Base-by-base conservation (phyloP, 1,140 invertebrate species). In the Drosophila takahashii region DNA sequence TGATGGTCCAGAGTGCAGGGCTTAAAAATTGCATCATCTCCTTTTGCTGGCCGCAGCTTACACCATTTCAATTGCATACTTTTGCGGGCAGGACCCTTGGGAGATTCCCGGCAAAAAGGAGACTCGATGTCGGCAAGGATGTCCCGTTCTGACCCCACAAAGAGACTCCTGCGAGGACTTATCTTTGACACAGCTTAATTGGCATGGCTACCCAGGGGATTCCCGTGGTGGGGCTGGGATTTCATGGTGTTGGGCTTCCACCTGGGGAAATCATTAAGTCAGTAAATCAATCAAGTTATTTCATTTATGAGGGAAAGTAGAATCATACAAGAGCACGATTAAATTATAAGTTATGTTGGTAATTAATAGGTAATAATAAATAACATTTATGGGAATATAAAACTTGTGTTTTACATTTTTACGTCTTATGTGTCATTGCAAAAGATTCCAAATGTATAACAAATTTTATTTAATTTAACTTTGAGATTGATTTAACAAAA, bases 181-280 rank as follows among this genome's bases (percentile, higher is more conserved):
- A 54, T 42, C 41, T 50, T 61, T 67, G 58, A 10, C 47, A 54
- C 62, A 75, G 41, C 64, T 52, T 72, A 71, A 81, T 87, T 86
- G 70, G 54, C 47, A 57, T 16, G 62, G 93, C 97, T 57, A 18
- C 36, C 18, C 22, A 5, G 41, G 50, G 41, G 16, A 45, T 26
- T 22, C 3, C 22, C 9, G 5, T 15, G 96, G 96, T 92, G 97
- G n/a, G 2, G 11, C 11, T 96, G 96, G 92, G 97, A 98, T 93
- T 97, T 97, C 93, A 93, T 98, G 47, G 93, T 95, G 16, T 92
- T 98, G 70, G 97, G 97, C 18, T 98, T 97, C 92, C 95, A 97
- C 32, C n/a, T 53, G 32, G 36, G 60, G 54, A 62, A 62, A 62
- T 62, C 7, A 62, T 0, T 29, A n/a, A 22, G 11, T 11, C n/a